Base-by-base conservation (phyloP, 1,140 invertebrate genomes). In the Ganaspis sp. region DNA sequence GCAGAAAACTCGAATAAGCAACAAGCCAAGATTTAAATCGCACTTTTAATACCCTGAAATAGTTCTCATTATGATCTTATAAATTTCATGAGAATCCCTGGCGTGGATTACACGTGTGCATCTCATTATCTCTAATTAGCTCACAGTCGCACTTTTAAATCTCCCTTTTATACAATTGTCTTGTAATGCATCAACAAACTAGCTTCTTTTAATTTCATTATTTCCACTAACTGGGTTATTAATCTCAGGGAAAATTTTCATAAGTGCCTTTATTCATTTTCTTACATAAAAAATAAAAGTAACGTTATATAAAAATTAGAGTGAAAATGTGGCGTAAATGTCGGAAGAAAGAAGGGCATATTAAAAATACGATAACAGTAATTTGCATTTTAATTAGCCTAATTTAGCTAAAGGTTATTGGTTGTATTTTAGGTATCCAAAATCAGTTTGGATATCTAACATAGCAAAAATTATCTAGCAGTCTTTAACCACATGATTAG, bases 41-140 rank as follows among this genome's bases (percentile, higher is more conserved):
- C 49, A 9, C 38, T 71, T 72, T 72, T 76, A 76, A 76, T 76
- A 54, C 38, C 4, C 69, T 12, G 29, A 34, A 40, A 49, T 49
- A 49, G 45, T 49, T 49, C 45, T 49, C 45, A 49, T 49, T 49
- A 49, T 49, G 45, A 17, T 49, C 45, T 49, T 49, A 49, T 49
- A 49, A 49, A 49, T 49, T 49, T 49, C 45, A 17, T 49, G 45
- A 17, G 45, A 49, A 49, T 15, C 45, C 45, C n/a, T 49, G n/a
- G 34, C 19, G 29, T 45, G 45, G 37, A 75, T 42, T 75, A 42
- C 75, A 40, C 37, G 54, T 34, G 37, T 23, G 72, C 76, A 77
- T 73, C 76, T 77, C 69, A 77, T 77, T 77, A 77, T 5, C 15
- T 12, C 64, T 77, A 77, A 77, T 77, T 77, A 77, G 45, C 38